These are phyloP conservation scores for Rhagoletis pomonella DNA, from an alignment of 1,140 invertebrate genomes.

Conservation along the genomic window DNA sequence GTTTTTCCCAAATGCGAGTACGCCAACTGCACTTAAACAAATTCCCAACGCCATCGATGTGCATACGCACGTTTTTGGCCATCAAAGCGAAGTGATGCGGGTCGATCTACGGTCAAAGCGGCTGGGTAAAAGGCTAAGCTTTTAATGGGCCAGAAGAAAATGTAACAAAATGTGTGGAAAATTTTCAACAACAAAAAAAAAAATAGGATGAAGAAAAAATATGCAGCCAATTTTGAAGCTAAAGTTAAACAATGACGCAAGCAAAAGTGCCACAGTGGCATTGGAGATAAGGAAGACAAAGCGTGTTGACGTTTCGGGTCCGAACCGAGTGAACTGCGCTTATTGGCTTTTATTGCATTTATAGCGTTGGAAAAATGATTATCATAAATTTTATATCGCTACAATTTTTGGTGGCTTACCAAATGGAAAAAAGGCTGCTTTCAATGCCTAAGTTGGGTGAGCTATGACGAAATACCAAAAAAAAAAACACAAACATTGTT, in stretches of 20 bases:
- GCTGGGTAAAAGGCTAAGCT: background rate
- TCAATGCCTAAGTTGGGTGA: background rate
- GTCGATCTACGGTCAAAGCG: background rate
- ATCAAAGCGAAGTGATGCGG: background rate
- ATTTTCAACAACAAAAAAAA: background rate
- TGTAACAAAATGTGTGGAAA: slow-evolving; percentile 13
- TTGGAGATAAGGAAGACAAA: background rate
- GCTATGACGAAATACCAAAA: background rate
- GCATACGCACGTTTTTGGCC: slow-evolving; percentile 1
- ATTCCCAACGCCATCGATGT: background rate
- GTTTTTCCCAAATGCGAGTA: background rate
- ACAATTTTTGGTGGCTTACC: background rate
- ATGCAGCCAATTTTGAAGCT: background rate
- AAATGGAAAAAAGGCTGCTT: background rate
- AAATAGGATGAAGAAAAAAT: background rate
- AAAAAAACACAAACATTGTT: background rate
- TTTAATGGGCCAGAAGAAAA: background rate
- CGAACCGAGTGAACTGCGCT: too few relatives aligned
- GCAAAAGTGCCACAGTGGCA: background rate
- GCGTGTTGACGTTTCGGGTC: background rate
- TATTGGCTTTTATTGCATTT: too few relatives aligned
- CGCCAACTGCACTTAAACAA: background rate
- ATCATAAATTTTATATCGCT: background rate
- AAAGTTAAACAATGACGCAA: background rate
- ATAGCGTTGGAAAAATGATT: too few relatives aligned